These are phyloP conservation scores for Eulacestoma nigropectus DNA, from an alignment of 2,113 vertebrate genomes.

Conservation along the genomic window DNA sequence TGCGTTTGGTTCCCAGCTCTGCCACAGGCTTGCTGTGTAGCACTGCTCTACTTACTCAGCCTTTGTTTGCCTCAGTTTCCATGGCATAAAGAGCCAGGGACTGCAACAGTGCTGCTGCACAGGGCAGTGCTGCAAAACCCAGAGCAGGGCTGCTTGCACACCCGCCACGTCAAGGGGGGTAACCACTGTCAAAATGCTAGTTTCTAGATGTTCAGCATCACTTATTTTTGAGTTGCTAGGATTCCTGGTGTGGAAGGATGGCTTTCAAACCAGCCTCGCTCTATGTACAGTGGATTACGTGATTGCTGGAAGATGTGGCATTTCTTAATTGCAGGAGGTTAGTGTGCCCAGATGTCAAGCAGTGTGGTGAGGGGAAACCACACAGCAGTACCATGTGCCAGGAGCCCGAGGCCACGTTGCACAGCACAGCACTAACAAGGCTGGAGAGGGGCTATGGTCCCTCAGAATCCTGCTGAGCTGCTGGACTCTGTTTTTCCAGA, in stretches of 20 bases:
- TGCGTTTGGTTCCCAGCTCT: constrained; percentile 24
- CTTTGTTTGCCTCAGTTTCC: constrained; percentile 55
- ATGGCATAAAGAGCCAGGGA: not conserved
- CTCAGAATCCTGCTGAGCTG: not conserved
- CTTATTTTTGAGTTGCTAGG: not conserved
- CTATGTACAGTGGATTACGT: not conserved
- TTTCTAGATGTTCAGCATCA: not conserved
- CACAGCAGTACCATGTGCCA: not conserved
- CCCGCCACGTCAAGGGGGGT: not conserved
- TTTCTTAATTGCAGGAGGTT: not conserved
- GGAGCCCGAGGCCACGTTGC: accelerated
- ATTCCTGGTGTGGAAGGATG: not conserved
- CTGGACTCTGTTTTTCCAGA: not conserved
- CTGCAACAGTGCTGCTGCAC: not conserved
- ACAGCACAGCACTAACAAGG: not conserved
- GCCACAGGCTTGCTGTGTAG: constrained; percentile 43
- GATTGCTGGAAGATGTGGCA: not conserved
- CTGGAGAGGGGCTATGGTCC: not conserved
- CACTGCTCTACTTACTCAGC: constrained; percentile 11
- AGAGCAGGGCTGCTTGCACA: not conserved
- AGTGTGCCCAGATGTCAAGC: accelerated
- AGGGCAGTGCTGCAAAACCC: not conserved
- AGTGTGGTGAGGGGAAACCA: not conserved
- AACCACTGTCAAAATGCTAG: not conserved
- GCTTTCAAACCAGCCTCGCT: not conserved